Percentiles rank a stretch among this genome's conserved stretches.
Evolutionary conservation across 1,140 invertebrate species (phyloP).

Genomic region (Popillia japonica): DNA sequence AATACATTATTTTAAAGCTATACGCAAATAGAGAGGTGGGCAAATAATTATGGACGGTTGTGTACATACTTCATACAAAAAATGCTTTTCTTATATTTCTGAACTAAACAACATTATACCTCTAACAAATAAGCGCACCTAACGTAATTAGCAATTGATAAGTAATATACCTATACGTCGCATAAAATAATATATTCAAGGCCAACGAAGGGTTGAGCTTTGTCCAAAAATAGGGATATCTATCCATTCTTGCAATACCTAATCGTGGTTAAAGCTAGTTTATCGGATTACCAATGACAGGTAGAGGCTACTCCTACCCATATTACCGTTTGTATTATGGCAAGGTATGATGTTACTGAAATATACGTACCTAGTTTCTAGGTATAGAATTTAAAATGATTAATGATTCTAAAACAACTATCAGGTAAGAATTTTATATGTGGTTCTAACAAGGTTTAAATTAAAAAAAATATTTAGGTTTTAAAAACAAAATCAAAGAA

Average conservation of each 20-base stretch:
- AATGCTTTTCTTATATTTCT: too few species aligned
- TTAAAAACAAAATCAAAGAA: too few species aligned
- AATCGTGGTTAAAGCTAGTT: slow-evolving; percentile 17
- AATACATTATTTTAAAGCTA: too few species aligned
- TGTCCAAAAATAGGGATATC: not conserved
- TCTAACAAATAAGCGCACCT: not conserved
- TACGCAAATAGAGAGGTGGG: too few species aligned
- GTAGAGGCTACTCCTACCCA: slow-evolving; percentile 3
- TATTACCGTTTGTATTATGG: not conserved
- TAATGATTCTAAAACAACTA: not conserved
- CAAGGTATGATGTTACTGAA: not conserved
- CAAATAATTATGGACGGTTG: too few species aligned
- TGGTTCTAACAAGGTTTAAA: too few species aligned
- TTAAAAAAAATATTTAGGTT: too few species aligned
- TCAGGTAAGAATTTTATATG: too few species aligned
- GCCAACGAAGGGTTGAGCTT: not conserved
- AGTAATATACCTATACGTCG: not conserved
- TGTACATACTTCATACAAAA: not conserved
- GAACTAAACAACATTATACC: not conserved
- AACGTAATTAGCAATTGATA: not conserved
- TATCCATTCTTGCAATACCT: not conserved
- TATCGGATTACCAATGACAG: slow-evolving; percentile 21
- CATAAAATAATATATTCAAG: slow-evolving; percentile 22
- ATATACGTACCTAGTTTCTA: too few species aligned
- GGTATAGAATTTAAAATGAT: not conserved